Conservation (phyloP, 2,113 vertebrate species). For the Columba livia region DNA sequence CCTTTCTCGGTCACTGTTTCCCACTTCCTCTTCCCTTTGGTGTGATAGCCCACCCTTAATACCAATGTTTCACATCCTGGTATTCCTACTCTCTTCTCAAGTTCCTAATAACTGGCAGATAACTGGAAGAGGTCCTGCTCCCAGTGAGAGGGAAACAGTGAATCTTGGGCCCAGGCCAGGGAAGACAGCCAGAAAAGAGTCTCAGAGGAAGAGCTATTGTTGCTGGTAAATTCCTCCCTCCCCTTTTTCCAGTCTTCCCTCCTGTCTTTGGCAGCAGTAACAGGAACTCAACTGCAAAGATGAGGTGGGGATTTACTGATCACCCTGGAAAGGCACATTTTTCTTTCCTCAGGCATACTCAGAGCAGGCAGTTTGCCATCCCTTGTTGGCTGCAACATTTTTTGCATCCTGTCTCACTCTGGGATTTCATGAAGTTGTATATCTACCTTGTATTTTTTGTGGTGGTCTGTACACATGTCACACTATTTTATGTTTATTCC, state of each 20-base stretch:
- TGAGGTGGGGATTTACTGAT: slow-evolving; percentile 6
- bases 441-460: not conserved
- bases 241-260: not conserved
- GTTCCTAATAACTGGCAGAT: not conserved
- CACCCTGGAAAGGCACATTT: not conserved
- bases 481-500: not conserved
- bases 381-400: not conserved
- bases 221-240: not conserved
- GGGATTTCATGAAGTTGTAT: not conserved
- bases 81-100: not conserved
- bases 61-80: not conserved
- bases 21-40: not conserved
- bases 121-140: not conserved
- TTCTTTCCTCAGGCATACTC: not conserved
- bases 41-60: not conserved
- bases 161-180: not conserved
- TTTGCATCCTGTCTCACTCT: not conserved
- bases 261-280: not conserved
- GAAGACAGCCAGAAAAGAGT: not conserved
- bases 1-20: not conserved
- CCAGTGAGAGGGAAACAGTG: not conserved
- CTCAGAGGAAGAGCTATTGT: slow-evolving; percentile 4
- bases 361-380: not conserved
- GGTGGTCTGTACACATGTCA: not conserved
- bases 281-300: not conserved